Evolutionary conservation across 2,113 vertebrate species (phyloP).

Genomic region (Brienomyrus longianalis): DNA sequence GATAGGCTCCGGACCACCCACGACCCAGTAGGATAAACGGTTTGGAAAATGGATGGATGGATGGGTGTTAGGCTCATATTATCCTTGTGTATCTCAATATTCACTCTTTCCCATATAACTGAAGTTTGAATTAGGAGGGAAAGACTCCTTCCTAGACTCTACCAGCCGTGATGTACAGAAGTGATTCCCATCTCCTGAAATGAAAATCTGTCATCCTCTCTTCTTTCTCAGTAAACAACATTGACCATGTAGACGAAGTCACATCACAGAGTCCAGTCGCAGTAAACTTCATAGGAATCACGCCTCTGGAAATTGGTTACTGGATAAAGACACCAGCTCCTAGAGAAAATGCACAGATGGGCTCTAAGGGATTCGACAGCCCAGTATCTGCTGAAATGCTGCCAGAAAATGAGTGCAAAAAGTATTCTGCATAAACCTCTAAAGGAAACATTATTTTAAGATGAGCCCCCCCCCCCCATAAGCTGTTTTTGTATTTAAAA

Average conservation of each 20-base stretch:
- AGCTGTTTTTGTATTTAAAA: neutral
- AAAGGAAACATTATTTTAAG: constrained; percentile 9
- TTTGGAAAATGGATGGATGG: too few species aligned
- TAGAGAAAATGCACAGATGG: neutral
- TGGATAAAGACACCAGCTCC: neutral
- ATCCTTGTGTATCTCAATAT: neutral
- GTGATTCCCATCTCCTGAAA: neutral
- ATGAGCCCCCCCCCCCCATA: neutral
- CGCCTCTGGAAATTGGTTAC: neutral
- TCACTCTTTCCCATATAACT: neutral
- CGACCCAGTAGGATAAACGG: too few species aligned
- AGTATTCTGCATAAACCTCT: neutral
- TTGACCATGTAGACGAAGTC: neutral
- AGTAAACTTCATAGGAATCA: neutral
- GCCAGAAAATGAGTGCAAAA: neutral
- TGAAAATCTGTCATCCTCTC: neutral
- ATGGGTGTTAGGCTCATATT: neutral
- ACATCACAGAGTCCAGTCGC: neutral
- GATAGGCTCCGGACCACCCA: too few species aligned
- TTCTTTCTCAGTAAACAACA: neutral
- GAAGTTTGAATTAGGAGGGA: neutral
- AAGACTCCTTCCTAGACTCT: neutral
- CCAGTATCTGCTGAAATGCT: neutral
- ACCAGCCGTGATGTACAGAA: neutral
- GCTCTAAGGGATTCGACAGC: neutral